Evolutionary conservation across 2,888 invertebrate species (phyloP), one percentile per base, ranked within the genome.

Genomic region (Erebia aethiops): DNA sequence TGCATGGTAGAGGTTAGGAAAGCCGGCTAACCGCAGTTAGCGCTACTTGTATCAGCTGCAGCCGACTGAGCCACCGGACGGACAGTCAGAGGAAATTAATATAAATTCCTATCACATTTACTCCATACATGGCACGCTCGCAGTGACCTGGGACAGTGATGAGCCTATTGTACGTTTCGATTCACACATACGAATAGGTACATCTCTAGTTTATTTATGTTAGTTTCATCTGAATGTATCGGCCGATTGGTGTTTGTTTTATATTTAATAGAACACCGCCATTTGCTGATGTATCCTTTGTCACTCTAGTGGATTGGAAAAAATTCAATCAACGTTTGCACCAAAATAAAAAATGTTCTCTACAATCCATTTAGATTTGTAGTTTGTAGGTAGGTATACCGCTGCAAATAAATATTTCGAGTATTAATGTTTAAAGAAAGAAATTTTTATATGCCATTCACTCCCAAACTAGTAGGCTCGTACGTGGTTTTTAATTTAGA

Each of bases 31-130:
- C 89, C 89, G 88, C 90, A 89, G 84, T 87, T 87, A 65, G 65
- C 62, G 62, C 62, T 85, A 84, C 83, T 81, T 80, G 82, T 76
- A 82, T 85, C 85, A 81, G 87, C 86, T 87, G 86, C 85, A 84
- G 81, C 90, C 85, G 87, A 87, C 89, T 88, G 88, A 81, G 81
- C 84, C 82, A 81, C 86, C 71, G 76, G 82, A 82, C 21, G 56
- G 21, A 21, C 84, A 85, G 84, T 85, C 87, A 88, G 89, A 89
- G 91, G 90, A 91, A 92, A 91, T 91, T 90, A 91, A 91, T 92
- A 91, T 90, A 90, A 91, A 91, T 91, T 90, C 88, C 86, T 85
- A 89, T 89, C 85, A 87, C 90, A 88, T 87, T 87, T 87, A 88
- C 88, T 88, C 81, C 81, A 80, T 87, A 85, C 76, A 78, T 81